phyloP scores from a whole-genome alignment of 2,797 vertebrate species.

The Sebastes cheni region DNA sequence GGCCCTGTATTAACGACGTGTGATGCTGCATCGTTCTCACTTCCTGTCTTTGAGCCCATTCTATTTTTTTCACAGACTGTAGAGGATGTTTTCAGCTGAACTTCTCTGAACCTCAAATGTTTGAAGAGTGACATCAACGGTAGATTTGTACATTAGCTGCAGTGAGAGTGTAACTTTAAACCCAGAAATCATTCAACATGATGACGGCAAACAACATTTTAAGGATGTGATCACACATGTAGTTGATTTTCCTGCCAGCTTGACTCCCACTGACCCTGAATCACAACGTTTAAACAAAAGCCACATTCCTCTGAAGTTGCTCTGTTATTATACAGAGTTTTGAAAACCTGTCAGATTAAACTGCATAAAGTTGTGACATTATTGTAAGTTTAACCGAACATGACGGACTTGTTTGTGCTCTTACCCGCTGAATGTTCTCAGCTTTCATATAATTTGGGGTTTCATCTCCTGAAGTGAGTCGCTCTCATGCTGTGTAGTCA shows the following conservation, averaged over 20 bases:
- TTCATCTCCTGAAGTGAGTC: neutral
- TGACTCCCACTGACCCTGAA: neutral
- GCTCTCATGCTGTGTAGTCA: neutral
- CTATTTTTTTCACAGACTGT: neutral
- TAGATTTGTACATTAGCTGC: neutral
- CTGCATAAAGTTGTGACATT: neutral
- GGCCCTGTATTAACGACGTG: neutral
- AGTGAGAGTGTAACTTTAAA: neutral
- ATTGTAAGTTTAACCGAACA: neutral
- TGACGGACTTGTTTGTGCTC: neutral
- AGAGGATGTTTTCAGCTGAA: neutral
- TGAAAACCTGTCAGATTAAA: neutral
- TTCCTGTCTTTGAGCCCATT: constrained; percentile 26
- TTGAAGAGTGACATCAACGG: constrained; percentile 29
- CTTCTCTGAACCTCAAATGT: neutral
- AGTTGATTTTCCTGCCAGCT: neutral
- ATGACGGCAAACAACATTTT: neutral
- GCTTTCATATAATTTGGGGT: neutral
- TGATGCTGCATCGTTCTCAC: neutral
- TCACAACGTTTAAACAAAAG: neutral
- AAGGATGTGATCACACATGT: neutral
- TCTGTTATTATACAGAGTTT: neutral
- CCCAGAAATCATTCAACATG: neutral
- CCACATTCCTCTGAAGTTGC: neutral
- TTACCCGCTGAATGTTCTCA: neutral